A percentile compares a stretch with the other conserved stretches of the same genome.
phyloP scores from a whole-genome alignment of 2,797 vertebrate species.

The Phoebastria nigripes region DNA sequence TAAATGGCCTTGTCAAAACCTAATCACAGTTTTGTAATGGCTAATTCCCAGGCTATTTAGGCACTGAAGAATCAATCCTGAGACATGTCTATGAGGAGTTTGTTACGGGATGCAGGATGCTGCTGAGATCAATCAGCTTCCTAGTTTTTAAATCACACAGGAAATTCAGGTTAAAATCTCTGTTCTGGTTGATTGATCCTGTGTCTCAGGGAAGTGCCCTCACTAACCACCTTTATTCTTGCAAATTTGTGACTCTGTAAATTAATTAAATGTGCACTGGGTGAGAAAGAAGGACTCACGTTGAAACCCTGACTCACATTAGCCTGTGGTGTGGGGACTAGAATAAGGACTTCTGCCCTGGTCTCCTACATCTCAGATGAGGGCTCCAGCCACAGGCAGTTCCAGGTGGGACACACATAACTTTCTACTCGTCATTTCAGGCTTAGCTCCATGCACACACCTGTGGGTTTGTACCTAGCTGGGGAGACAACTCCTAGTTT shows the following conservation, averaged over 20 bases:
- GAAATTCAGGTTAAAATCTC: constrained; percentile 44
- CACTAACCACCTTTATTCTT: constrained; percentile 19
- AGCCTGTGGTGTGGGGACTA: neutral
- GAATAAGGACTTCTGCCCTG: neutral
- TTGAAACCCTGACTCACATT: neutral
- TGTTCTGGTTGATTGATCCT: constrained; percentile 15
- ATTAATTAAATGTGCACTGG: neutral
- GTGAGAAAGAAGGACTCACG: neutral
- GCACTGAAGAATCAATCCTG: constrained; percentile 42
- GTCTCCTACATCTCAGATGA: neutral
- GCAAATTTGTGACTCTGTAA: neutral
- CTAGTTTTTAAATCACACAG: constrained; percentile 36
- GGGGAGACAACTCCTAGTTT: neutral
- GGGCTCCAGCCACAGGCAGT: neutral
- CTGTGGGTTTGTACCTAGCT: accelerated
- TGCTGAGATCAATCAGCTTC: constrained; percentile 53
- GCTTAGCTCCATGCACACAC: neutral
- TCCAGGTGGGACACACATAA: neutral
- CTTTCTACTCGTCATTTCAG: neutral
- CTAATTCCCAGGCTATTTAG: constrained; percentile 53
- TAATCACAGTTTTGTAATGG: constrained; percentile 55
- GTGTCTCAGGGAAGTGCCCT: neutral
- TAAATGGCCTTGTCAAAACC: constrained; percentile 62
- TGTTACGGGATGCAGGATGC: constrained; percentile 24
- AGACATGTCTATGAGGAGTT: constrained; percentile 22